Conservation (phyloP, 2,113 vertebrate species). For the Pseudois nayaur region DNA sequence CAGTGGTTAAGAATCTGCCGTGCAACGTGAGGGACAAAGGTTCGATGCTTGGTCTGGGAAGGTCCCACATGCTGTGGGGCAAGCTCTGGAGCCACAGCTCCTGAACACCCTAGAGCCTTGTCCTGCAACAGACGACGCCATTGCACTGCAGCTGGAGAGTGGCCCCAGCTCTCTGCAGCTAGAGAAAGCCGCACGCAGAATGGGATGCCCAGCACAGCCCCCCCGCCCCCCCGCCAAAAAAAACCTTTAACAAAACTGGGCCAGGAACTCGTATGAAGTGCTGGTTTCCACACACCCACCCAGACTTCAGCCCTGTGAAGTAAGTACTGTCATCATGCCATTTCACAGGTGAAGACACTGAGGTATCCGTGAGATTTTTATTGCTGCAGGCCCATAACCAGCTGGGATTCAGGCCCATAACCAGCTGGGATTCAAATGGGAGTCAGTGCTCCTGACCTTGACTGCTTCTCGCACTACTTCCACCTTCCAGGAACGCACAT, state of each 20-base stretch:
- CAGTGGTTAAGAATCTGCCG: not conserved
- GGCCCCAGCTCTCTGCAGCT: not conserved
- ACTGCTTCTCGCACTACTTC: not conserved
- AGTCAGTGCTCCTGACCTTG: not conserved
- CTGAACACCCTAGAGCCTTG: not conserved
- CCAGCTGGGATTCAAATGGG: not conserved
- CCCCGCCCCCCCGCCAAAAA: too few relatives aligned
- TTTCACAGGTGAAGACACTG: not conserved
- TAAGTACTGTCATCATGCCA: not conserved
- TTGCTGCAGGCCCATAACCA: not conserved
- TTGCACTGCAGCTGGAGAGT: not conserved
- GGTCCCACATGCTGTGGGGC: not conserved
- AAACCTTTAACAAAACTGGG: not conserved
- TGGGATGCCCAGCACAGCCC: not conserved
- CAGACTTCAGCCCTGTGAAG: not conserved
- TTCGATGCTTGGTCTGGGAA: not conserved
- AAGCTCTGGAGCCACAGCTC: not conserved
- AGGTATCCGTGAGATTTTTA: not conserved
- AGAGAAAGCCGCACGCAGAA: rapidly evolving
- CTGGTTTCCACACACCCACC: too few relatives aligned
- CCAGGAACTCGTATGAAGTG: not conserved
- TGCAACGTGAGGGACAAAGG: not conserved
- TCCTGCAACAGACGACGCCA: rapidly evolving
- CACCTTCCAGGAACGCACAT: not conserved
- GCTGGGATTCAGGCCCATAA: not conserved